phyloP scores from a whole-genome alignment of 2,888 invertebrate genomes.

The Mimas tiliae region DNA sequence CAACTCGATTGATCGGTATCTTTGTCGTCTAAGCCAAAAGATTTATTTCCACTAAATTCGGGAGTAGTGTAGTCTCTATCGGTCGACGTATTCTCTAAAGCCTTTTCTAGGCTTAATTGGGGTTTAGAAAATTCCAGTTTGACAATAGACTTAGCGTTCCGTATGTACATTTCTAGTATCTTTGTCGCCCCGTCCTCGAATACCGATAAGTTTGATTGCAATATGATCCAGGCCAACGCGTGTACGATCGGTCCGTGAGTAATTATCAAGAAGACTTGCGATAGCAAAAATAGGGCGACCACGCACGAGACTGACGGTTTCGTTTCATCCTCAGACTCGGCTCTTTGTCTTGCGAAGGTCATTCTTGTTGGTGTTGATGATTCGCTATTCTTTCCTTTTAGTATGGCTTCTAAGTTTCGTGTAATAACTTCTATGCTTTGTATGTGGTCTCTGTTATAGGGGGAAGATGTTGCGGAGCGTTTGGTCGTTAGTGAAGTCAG shows the following conservation, averaged over 20 bases:
- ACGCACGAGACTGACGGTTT: slow-evolving; percentile 94
- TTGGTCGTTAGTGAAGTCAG: slow-evolving; percentile 83
- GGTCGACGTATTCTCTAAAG: slow-evolving; percentile 83
- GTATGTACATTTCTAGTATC: slow-evolving; percentile 87
- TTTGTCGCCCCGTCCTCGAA: slow-evolving; percentile 88
- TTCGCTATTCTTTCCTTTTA: slow-evolving; percentile 84
- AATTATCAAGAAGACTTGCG: slow-evolving; percentile 97
- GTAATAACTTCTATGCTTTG: slow-evolving; percentile 86
- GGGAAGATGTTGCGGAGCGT: slow-evolving; percentile 59
- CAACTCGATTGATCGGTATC: slow-evolving; percentile 79
- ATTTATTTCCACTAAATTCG: slow-evolving; percentile 68
- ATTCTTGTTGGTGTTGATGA: slow-evolving; percentile 74
- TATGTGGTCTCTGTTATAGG: slow-evolving; percentile 74
- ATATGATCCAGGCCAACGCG: slow-evolving; percentile 94
- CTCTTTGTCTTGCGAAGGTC: slow-evolving; percentile 64
- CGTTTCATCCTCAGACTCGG: slow-evolving; percentile 81
- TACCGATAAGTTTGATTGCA: slow-evolving; percentile 91
- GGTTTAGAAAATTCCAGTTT: slow-evolving; percentile 89
- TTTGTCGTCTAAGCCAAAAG: slow-evolving; percentile 65
- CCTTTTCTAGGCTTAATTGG: slow-evolving; percentile 90
- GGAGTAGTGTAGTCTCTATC: slow-evolving; percentile 79
- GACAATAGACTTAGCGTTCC: slow-evolving; percentile 82
- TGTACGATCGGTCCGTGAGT: slow-evolving; percentile 96
- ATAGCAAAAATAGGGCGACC: slow-evolving; percentile 94
- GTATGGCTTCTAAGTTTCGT: slow-evolving; percentile 86